These are phyloP conservation scores for Poeciliopsis infans DNA, from an alignment of 2,797 vertebrate species.

Conservation along the genomic window DNA sequence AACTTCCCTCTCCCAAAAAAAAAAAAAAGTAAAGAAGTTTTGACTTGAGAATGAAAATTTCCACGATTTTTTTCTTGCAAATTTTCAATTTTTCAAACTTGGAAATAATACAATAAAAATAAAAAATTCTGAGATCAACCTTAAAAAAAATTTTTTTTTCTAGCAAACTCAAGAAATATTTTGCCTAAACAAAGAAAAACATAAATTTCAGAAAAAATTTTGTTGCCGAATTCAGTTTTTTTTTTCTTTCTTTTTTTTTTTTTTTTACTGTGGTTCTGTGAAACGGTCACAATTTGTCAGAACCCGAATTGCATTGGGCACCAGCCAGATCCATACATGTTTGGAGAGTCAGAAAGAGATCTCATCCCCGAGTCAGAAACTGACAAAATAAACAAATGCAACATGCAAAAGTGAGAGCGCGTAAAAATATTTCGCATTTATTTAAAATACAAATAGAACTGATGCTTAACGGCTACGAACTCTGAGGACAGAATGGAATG, in stretches of 20 bases:
- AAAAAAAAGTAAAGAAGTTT: neutral
- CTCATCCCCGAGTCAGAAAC: neutral
- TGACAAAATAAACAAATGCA: neutral
- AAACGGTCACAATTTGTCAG: neutral
- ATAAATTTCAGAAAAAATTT: neutral
- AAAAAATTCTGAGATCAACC: too few relatives aligned
- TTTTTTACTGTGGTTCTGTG: neutral
- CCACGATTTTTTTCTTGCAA: too few relatives aligned
- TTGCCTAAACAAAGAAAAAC: too few relatives aligned
- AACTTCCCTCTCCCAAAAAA: neutral
- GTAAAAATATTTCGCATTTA: neutral
- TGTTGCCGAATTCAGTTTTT: neutral
- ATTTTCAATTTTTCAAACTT: too few relatives aligned
- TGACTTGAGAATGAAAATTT: too few relatives aligned
- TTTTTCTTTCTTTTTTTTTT: too few relatives aligned
- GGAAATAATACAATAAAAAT: neutral
- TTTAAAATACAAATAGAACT: too few relatives aligned
- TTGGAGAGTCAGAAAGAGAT: neutral
- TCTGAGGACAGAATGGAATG: neutral
- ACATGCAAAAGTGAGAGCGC: neutral
- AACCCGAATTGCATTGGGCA: neutral
- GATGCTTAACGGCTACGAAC: neutral
- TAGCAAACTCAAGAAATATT: too few relatives aligned
- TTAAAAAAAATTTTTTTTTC: too few relatives aligned
- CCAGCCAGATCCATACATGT: neutral